These are phyloP conservation scores for Elanus axillaris DNA, from an alignment of 2,113 vertebrate species.

Conservation along the genomic window DNA sequence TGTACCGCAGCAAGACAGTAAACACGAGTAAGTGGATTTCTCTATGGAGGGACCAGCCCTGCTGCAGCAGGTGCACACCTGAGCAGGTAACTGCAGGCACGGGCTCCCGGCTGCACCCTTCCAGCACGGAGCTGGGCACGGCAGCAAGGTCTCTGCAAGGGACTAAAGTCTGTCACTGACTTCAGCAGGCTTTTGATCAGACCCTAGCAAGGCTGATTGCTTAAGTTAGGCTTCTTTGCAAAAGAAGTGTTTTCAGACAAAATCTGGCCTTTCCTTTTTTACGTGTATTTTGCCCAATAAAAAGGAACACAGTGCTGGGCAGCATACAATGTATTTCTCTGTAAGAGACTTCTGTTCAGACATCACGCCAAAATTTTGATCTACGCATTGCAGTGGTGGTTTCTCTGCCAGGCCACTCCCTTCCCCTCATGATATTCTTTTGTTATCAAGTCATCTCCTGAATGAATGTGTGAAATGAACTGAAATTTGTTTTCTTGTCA, in stretches of 20 bases:
- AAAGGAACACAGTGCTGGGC: background rate
- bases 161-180: background rate
- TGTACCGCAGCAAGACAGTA: background rate
- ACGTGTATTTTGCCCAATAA: background rate
- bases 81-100: background rate
- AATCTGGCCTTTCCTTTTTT: background rate
- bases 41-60: background rate
- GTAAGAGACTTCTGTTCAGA: background rate
- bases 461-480: background rate
- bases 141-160: background rate
- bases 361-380: background rate
- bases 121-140: accelerated
- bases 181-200: background rate
- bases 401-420: background rate
- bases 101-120: background rate
- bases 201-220: background rate
- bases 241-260: background rate
- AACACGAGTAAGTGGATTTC: background rate
- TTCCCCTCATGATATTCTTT: conserved; percentile 11
- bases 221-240: background rate
- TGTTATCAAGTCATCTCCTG: background rate
- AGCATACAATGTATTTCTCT: background rate
- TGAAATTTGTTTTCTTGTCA: background rate
- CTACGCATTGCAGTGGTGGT: background rate
- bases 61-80: conserved; percentile 6